Percentiles rank a stretch among this genome's conserved stretches.
Evolutionary conservation across 2,113 vertebrate species (phyloP).

Genomic region (Mungos mungo): DNA sequence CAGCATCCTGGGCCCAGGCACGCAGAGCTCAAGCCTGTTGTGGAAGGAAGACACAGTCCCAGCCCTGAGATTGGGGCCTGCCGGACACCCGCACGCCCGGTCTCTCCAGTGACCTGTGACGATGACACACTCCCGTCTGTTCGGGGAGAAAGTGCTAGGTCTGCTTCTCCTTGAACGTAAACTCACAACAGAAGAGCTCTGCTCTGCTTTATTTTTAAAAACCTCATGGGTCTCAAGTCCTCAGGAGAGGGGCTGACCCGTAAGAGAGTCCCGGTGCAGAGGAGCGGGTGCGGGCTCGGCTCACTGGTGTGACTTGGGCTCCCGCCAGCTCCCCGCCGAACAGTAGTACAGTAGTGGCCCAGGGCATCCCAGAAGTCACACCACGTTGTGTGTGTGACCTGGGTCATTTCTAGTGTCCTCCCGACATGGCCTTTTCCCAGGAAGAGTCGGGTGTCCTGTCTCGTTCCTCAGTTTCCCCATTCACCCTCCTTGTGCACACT

Average conservation of each 20-base stretch:
- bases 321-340: fast-evolving
- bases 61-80: background rate
- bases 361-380: too few relatives aligned
- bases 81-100: background rate
- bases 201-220: too few relatives aligned
- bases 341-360: fast-evolving
- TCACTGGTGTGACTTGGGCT: fast-evolving
- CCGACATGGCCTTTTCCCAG: background rate
- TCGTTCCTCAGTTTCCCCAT: fast-evolving
- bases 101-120: too few relatives aligned
- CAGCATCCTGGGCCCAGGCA: too few relatives aligned
- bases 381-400: fast-evolving
- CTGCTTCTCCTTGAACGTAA: background rate
- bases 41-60: background rate
- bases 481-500: fast-evolving
- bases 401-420: background rate
- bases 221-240: background rate
- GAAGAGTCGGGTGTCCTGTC: background rate
- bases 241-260: background rate
- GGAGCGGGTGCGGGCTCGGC: background rate
- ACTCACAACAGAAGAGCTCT: background rate
- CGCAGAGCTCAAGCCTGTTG: too few relatives aligned
- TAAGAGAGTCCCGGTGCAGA: too few relatives aligned
- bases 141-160: background rate
- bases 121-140: background rate